Evolutionary conservation across 92 coral and sea anemone genomes (phyloP), one percentile per base, ranked within the genome.

Genomic region (Palythoa grandis): DNA sequence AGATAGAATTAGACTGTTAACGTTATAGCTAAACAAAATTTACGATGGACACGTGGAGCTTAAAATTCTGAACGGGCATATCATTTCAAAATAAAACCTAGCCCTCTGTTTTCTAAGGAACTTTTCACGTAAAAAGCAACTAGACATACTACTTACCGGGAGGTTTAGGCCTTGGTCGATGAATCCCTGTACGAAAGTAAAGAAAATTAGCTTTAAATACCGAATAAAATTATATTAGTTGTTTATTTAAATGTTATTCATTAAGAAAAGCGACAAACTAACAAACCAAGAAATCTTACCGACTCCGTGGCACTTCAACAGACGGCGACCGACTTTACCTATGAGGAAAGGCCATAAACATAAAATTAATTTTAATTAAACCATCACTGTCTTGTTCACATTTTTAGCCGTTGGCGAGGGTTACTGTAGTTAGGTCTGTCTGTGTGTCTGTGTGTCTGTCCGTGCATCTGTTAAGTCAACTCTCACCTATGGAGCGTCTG

Each of bases 251-350:
- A 19, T 3, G 12, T 11, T 19, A 5, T 19, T 19, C 11, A n/a
- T 11, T 7, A 5, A 7, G 29, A 7, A 65, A 65, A 19, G 17
- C 4, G 17, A 65, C 1, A 17, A 9, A 65, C 4, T 65, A 19
- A 19, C 24, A 65, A 65, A 22, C 25, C n/a, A 2, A 74, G 38
- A 72, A 74, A 40, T 7, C 78, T 74, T 74, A 74, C 78, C 83
- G 57, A 78, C 72, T 78, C 72, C 72, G 38, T 60, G 83, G n/a
- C 83, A 78, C 35, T 67, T 78, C 56, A 78, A 61, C 13, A 61
- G 83, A 58, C 56, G 83, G 72, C 83, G 83, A 37, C 83, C 83
- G 40, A 25, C 14, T 35, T 14, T 38, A 1, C 83, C 83, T 78
- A 65, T 15, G 58, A 11, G 35, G 22, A 61, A 22, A 61, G 61